Conservation (phyloP, 2,797 vertebrate species). For the Acanthornis magna region DNA sequence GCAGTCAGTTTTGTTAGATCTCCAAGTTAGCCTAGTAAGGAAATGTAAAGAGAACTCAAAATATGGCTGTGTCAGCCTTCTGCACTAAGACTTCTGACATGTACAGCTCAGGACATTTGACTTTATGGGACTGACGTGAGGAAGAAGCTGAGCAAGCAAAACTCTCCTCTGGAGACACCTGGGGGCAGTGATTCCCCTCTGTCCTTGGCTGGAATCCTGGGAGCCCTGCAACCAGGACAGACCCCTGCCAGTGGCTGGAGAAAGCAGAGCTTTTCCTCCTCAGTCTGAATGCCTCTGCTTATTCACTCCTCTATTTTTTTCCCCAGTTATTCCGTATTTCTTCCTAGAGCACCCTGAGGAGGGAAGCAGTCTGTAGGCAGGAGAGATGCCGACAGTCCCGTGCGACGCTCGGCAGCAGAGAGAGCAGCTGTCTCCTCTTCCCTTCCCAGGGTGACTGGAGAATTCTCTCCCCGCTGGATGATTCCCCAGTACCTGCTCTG, state of each 20-base stretch:
- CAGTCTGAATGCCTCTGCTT: not conserved
- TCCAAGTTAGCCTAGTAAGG: not conserved
- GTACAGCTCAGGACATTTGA: not conserved
- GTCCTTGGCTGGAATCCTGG: not conserved
- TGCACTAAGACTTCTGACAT: not conserved
- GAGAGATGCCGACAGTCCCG: not conserved
- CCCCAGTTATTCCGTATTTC: not conserved
- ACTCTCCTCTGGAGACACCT: not conserved
- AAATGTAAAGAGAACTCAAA: not conserved
- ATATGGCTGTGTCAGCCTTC: not conserved
- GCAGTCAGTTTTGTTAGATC: not conserved
- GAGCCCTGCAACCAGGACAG: not conserved
- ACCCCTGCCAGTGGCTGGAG: not conserved
- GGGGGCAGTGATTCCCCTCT: not conserved
- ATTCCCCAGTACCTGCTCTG: not conserved
- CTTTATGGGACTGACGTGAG: not conserved
- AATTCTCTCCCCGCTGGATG: not conserved
- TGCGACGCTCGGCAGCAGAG: rapidly evolving
- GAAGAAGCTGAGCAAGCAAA: not conserved
- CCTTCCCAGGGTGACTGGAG: not conserved
- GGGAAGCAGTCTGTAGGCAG: not conserved
- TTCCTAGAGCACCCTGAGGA: not conserved
- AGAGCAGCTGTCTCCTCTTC: not conserved
- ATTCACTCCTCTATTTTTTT: too few relatives aligned
- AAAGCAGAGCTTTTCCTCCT: not conserved